A percentile compares a stretch with the other conserved stretches of the same genome.
These are phyloP conservation scores for Botia kubotai DNA, from an alignment of 2,797 vertebrate species.

Conservation along the genomic window DNA sequence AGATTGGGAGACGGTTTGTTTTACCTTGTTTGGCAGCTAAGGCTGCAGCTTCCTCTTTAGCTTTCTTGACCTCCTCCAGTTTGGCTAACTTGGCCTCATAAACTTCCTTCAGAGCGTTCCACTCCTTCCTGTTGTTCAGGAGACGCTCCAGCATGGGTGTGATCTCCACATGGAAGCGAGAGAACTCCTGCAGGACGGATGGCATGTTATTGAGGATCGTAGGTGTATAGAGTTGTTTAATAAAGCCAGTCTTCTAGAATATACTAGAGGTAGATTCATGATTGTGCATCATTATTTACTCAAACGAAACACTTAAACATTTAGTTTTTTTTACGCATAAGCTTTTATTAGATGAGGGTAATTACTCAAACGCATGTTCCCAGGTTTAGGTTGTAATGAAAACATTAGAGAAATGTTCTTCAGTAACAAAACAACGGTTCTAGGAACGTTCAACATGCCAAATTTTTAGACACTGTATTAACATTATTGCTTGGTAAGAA, in stretches of 20 bases:
- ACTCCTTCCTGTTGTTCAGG: constrained; percentile 90
- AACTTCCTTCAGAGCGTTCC: constrained; percentile 86
- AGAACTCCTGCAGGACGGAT: constrained; percentile 82
- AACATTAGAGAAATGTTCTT: too few relatives aligned
- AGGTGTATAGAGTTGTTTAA: neutral
- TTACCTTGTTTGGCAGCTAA: constrained; percentile 74
- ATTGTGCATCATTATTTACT: neutral
- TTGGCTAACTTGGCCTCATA: constrained; percentile 83
- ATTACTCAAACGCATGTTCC: too few relatives aligned
- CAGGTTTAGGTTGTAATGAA: too few relatives aligned
- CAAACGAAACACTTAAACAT: too few relatives aligned
- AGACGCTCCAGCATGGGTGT: constrained; percentile 89
- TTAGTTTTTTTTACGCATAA: too few relatives aligned
- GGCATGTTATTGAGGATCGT: neutral
- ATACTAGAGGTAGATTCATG: neutral
- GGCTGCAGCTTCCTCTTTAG: constrained; percentile 67
- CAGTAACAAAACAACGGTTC: too few relatives aligned
- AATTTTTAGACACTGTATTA: too few relatives aligned
- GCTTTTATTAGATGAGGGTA: too few relatives aligned
- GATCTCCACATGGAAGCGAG: constrained; percentile 88
- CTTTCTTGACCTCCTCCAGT: constrained; percentile 81
- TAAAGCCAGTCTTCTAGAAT: neutral
- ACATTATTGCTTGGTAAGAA: too few relatives aligned
- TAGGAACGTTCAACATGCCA: too few relatives aligned
- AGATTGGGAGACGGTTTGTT: neutral